A percentile compares a stretch with the other conserved stretches of the same genome.
Conservation (phyloP, 2,888 invertebrate genomes). For the Helleia helle region DNA sequence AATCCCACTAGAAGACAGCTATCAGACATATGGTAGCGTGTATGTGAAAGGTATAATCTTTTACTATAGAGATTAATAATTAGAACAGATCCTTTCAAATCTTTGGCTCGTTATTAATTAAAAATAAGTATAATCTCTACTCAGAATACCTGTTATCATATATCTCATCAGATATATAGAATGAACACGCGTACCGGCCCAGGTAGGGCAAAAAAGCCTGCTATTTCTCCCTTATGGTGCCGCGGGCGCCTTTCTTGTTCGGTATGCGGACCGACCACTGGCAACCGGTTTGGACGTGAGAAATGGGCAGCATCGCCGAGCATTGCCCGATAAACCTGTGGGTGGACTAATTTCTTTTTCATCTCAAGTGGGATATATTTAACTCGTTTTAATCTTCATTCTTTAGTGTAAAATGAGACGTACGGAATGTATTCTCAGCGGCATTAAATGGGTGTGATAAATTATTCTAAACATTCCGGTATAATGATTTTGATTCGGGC, state of each 20-base stretch:
- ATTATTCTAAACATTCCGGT: too few species aligned
- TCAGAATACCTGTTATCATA: too few species aligned
- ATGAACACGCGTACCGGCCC: too few species aligned
- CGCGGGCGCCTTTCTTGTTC: slow-evolving; percentile 60
- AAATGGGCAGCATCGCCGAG: slow-evolving; percentile 44
- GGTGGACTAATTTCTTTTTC: slow-evolving; percentile 31
- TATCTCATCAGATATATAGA: too few species aligned
- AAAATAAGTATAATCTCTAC: too few species aligned
- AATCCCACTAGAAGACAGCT: not conserved
- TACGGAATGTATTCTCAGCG: slow-evolving; percentile 5
- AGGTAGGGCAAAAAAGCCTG: slow-evolving; percentile 46
- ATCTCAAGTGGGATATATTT: slow-evolving; percentile 15
- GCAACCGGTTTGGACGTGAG: slow-evolving; percentile 58
- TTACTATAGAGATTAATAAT: too few species aligned
- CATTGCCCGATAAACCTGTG: slow-evolving; percentile 46
- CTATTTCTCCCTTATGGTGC: slow-evolving; percentile 55
- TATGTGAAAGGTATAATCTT: too few species aligned
- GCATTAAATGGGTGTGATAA: not conserved
- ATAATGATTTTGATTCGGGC: too few species aligned
- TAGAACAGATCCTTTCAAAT: too few species aligned
- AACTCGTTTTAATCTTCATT: slow-evolving; percentile 2
- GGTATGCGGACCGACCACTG: slow-evolving; percentile 57
- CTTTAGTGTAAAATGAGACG: slow-evolving; percentile 4
- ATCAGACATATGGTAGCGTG: too few species aligned
- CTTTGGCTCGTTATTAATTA: too few species aligned